These are phyloP conservation scores for Ceraclea dissimilis DNA, from an alignment of 2,888 invertebrate species.

Conservation along the genomic window DNA sequence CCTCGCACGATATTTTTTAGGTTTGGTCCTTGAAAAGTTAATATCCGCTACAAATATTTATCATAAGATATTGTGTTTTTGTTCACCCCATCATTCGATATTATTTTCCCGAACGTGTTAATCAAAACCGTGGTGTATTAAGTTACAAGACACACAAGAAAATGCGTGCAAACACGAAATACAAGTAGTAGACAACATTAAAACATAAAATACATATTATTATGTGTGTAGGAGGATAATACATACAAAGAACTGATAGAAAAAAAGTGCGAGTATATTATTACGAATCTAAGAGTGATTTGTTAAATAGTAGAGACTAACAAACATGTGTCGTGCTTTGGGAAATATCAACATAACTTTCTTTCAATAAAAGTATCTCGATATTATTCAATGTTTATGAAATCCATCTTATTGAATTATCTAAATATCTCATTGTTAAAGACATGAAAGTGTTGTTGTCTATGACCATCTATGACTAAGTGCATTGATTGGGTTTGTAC, in stretches of 20 bases:
- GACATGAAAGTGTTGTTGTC: too few species aligned
- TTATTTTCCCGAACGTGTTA: constrained; percentile 7
- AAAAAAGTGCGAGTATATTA: constrained; percentile 2
- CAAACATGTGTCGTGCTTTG: neutral
- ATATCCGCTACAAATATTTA: too few species aligned
- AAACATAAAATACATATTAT: neutral
- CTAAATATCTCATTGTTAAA: too few species aligned
- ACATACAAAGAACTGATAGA: neutral
- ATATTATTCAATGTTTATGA: too few species aligned
- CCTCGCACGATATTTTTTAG: too few species aligned
- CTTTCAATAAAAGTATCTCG: too few species aligned
- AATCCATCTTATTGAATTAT: too few species aligned
- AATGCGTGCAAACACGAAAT: neutral
- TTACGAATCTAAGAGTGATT: constrained; percentile 1
- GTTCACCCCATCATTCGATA: neutral
- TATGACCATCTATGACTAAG: too few species aligned
- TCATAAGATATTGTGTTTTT: too few species aligned
- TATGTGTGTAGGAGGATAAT: neutral
- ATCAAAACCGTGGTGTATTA: neutral
- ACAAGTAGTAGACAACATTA: neutral
- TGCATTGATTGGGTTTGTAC: too few species aligned
- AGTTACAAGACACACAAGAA: constrained; percentile 2
- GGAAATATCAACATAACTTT: too few species aligned
- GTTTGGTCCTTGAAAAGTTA: too few species aligned
- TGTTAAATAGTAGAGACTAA: neutral